Evolutionary conservation across 2,888 invertebrate genomes (phyloP).

Genomic region (Ormyrus thymus): DNA sequence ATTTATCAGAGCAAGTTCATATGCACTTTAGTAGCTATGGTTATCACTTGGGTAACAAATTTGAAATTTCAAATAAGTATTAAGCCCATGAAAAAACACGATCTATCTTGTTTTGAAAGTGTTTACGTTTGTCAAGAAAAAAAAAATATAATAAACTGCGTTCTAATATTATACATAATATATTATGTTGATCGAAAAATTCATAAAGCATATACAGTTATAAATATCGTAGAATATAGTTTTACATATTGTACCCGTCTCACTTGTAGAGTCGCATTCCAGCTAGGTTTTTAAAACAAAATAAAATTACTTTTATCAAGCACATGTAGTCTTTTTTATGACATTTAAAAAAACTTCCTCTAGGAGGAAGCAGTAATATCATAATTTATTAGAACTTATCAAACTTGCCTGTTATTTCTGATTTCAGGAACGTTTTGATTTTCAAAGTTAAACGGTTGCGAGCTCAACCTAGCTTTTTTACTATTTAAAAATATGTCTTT

Average conservation of each 20-base stretch:
- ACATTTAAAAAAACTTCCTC: constrained; percentile 22
- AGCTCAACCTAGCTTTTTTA: constrained; percentile 46
- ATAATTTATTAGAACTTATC: constrained; percentile 30
- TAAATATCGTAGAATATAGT: constrained; percentile 72
- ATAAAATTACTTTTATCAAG: constrained; percentile 72
- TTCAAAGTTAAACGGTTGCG: constrained; percentile 19
- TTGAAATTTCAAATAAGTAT: constrained; percentile 18
- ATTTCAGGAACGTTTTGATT: constrained; percentile 34
- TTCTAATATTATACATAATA: constrained; percentile 59
- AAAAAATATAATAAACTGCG: constrained; percentile 54
- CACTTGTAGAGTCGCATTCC: constrained; percentile 74
- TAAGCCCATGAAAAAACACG: constrained; percentile 13
- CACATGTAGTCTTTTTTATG: constrained; percentile 52
- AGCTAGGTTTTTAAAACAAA: constrained; percentile 73
- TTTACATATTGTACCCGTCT: constrained; percentile 73
- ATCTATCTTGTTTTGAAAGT: constrained; percentile 35
- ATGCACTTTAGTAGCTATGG: constrained; percentile 32
- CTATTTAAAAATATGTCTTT: constrained; percentile 43
- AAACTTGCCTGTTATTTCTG: constrained; percentile 30
- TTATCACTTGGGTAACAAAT: constrained; percentile 30
- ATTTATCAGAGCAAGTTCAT: constrained; percentile 27
- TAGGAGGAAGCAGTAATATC: background rate
- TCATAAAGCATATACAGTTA: constrained; percentile 64
- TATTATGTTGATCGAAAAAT: constrained; percentile 65
- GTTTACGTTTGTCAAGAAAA: constrained; percentile 55